A percentile compares a stretch with the other conserved stretches of the same genome.
Evolutionary conservation across 2,888 invertebrate genomes (phyloP).

Genomic region (Xylophagus ater): DNA sequence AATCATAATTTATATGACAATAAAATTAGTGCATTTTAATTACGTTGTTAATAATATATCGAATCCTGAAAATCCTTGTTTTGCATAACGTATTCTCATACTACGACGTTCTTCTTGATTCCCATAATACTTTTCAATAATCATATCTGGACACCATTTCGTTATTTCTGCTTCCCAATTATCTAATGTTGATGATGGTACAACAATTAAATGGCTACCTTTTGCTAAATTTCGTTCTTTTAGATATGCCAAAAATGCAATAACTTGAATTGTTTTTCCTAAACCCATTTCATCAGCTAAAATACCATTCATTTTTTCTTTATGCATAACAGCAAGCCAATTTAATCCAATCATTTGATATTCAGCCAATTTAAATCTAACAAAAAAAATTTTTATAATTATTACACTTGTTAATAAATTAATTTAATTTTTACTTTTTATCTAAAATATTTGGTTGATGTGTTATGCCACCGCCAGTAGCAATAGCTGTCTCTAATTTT

Average conservation of each 20-base stretch:
- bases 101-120: constrained; percentile 70
- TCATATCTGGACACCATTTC: constrained; percentile 65
- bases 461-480: constrained; percentile 60
- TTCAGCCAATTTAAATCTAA: constrained; percentile 63
- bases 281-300: constrained; percentile 97
- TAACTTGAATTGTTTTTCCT: constrained; percentile 90
- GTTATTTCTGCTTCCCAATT: constrained; percentile 73
- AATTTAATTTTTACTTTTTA: constrained; percentile 41
- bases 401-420: neutral
- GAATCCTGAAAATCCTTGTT: constrained; percentile 57
- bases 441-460: constrained; percentile 63
- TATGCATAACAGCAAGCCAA: constrained; percentile 83
- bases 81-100: constrained; percentile 64
- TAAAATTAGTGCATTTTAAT: constrained; percentile 28
- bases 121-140: constrained; percentile 83
- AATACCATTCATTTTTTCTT: constrained; percentile 84
- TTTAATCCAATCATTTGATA: constrained; percentile 86
- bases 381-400: constrained; percentile 16
- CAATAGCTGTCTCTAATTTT: constrained; percentile 68
- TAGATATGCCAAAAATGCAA: constrained; percentile 79
- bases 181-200: constrained; percentile 91
- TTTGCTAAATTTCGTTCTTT: constrained; percentile 62
- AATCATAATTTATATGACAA: neutral
- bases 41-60: constrained; percentile 86
- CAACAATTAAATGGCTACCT: constrained; percentile 84